Percentiles rank a stretch among this genome's conserved stretches.
Conservation (phyloP, 2,888 invertebrate genomes). For the Arctia plantaginis region DNA sequence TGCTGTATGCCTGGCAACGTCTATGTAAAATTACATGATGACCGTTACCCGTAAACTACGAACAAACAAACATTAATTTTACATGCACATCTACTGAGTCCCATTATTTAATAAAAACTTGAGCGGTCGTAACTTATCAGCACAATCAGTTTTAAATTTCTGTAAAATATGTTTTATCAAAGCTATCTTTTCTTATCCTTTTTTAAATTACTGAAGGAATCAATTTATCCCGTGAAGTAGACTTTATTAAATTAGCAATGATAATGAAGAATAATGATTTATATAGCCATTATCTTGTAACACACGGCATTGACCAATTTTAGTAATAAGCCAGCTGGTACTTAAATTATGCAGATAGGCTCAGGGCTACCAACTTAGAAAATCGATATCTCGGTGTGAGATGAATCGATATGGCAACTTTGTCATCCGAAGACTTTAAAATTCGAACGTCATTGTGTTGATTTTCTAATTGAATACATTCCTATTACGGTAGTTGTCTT, state of each 20-base stretch:
- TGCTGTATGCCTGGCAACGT: neutral
- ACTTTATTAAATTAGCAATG: slow-evolving; percentile 9
- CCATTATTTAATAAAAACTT: neutral
- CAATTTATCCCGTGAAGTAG: neutral
- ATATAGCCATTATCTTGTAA: slow-evolving; percentile 40
- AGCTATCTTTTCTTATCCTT: neutral
- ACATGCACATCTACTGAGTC: neutral
- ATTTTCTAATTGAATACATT: too few species aligned
- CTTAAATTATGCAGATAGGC: slow-evolving; percentile 59
- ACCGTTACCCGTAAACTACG: too few species aligned
- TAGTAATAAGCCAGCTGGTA: slow-evolving; percentile 49
- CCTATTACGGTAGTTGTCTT: too few species aligned
- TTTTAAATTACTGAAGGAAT: neutral
- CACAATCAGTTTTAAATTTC: neutral
- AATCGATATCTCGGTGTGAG: neutral
- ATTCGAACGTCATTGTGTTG: neutral
- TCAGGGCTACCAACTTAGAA: slow-evolving; percentile 7
- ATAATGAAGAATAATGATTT: slow-evolving; percentile 41
- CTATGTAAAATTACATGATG: neutral
- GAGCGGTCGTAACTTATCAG: neutral
- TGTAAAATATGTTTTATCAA: neutral
- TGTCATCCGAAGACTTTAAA: neutral
- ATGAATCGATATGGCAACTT: neutral
- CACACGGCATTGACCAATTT: slow-evolving; percentile 67
- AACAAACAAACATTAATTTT: neutral